Conservation (phyloP, 2,113 vertebrate species). For the Nothocercus nigrocapillus region DNA sequence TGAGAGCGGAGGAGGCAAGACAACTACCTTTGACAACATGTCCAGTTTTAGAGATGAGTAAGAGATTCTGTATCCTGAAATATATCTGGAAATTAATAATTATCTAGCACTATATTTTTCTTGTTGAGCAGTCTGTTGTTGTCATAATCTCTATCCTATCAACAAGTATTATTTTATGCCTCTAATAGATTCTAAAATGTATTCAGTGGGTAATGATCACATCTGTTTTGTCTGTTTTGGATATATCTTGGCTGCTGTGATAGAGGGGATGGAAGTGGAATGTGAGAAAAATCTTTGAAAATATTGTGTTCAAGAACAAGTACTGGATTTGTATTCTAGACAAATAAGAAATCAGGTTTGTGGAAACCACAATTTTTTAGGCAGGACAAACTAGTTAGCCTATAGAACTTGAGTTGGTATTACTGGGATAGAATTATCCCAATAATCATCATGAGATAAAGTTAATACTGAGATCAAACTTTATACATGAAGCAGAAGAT, state of each 20-base stretch:
- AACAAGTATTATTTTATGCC: background rate
- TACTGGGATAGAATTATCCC: background rate
- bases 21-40: background rate
- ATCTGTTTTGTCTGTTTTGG: background rate
- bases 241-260: background rate
- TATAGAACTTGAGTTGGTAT: background rate
- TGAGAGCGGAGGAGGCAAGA: background rate
- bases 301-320: background rate
- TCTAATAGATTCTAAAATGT: background rate
- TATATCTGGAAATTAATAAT: background rate
- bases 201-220: background rate
- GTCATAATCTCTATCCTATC: background rate
- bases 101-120: background rate
- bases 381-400: background rate
- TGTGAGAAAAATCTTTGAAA: background rate
- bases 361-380: background rate
- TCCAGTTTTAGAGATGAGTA: background rate
- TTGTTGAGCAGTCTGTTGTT: background rate
- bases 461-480: background rate
- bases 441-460: background rate
- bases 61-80: background rate
- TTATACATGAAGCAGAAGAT: background rate
- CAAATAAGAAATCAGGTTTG: background rate
- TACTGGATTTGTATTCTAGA: background rate
- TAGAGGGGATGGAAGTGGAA: background rate